Percentiles rank a stretch among this genome's conserved stretches.
Evolutionary conservation across 2,113 vertebrate species (phyloP).

Genomic region (Thymallus thymallus): DNA sequence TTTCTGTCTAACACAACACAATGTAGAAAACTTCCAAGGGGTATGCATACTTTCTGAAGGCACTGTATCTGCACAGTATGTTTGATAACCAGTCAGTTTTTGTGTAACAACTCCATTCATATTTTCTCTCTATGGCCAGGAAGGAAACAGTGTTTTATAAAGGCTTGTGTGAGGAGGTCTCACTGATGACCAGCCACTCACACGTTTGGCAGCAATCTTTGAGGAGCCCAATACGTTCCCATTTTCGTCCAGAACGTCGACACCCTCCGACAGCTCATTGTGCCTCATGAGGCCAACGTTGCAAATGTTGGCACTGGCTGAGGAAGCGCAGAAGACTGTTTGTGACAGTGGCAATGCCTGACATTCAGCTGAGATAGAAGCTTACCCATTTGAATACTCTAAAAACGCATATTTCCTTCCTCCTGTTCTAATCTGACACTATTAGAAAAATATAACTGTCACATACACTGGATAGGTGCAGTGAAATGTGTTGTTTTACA

Average conservation of each 20-base stretch:
- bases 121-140: no score
- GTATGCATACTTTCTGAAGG: no score
- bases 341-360: neutral
- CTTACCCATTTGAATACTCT: neutral
- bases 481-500: no score
- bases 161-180: neutral
- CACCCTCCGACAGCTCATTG: constrained; percentile 90
- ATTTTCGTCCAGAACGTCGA: constrained; percentile 85
- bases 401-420: no score
- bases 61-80: no score
- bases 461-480: no score
- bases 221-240: constrained; percentile 94
- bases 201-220: constrained; percentile 89
- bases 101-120: no score
- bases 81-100: no score
- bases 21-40: no score
- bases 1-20: neutral
- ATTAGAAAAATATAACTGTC: no score
- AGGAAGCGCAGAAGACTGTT: constrained; percentile 10
- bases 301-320: constrained; percentile 97
- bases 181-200: constrained; percentile 66
- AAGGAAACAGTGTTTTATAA: no score
- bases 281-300: constrained; percentile 97
- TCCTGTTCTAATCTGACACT: no score
- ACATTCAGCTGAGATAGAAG: neutral